Evolutionary conservation across 2,888 invertebrate genomes (phyloP).

Genomic region (Trachelus tabidus): DNA sequence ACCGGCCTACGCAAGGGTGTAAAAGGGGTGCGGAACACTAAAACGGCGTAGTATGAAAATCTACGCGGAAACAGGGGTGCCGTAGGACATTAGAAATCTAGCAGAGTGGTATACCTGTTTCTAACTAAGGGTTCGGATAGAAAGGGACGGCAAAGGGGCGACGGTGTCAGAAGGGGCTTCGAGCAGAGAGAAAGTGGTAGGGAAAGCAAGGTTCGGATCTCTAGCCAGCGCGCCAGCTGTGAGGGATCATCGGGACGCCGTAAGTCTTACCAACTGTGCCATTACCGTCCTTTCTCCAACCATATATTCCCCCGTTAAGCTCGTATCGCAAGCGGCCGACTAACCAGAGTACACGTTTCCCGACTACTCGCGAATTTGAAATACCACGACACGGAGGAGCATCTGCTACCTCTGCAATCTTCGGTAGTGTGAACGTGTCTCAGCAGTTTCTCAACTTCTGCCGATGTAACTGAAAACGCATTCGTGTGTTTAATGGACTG

Average conservation of each 20-base stretch:
- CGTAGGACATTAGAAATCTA: neutral
- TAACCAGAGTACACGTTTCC: neutral
- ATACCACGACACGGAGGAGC: neutral
- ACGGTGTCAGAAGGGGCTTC: neutral
- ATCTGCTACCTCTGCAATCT: neutral
- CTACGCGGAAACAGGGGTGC: neutral
- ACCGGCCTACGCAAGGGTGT: neutral
- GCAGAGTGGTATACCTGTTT: neutral
- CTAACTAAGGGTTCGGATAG: neutral
- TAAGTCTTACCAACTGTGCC: conserved; percentile 4
- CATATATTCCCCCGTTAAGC: neutral
- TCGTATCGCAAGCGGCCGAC: neutral
- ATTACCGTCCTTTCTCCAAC: conserved; percentile 1
- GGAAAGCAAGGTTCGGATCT: neutral
- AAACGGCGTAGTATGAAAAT: neutral
- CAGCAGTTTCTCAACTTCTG: neutral
- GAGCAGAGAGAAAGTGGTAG: neutral
- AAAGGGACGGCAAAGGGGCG: neutral
- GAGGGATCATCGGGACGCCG: conserved; percentile 12
- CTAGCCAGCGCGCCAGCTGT: conserved; percentile 11
- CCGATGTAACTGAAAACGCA: neutral
- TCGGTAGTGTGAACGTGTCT: neutral
- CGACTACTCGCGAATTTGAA: neutral
- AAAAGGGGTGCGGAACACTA: conserved; percentile 7
- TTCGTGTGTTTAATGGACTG: neutral